These are phyloP conservation scores for Dasypolia templi DNA, from an alignment of 2,888 invertebrate species.

Conservation along the genomic window DNA sequence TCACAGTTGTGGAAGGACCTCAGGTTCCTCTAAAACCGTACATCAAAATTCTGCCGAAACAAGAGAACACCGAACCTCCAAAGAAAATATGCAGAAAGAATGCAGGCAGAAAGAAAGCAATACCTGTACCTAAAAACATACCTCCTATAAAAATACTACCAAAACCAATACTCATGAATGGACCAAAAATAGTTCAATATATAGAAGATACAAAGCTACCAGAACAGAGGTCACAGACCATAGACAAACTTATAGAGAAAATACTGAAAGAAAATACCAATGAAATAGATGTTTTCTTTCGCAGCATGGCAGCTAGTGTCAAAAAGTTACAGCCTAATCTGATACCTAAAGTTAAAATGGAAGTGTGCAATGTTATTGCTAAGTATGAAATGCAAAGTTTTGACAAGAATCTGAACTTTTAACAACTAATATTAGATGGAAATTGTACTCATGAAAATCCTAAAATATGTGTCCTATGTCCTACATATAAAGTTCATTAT, in stretches of 20 bases:
- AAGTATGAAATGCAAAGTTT: conserved; percentile 89
- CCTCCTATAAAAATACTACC: conserved; percentile 87
- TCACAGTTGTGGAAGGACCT: conserved; percentile 82
- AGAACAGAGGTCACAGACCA: conserved; percentile 80
- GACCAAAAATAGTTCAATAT: conserved; percentile 82
- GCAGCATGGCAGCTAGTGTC: conserved; percentile 88
- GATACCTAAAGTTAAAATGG: conserved; percentile 89
- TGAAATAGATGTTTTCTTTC: conserved; percentile 88
- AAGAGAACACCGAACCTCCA: conserved; percentile 72
- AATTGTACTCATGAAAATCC: conserved; percentile 3
- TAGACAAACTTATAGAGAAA: conserved; percentile 87
- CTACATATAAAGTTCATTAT: conserved; percentile 10
- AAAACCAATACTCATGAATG: conserved; percentile 83
- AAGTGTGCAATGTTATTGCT: conserved; percentile 88
- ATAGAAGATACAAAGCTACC: conserved; percentile 81
- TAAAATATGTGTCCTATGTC: conserved; percentile 23
- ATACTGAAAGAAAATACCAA: conserved; percentile 87
- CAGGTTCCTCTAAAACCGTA: conserved; percentile 73
- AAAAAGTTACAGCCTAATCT: conserved; percentile 87
- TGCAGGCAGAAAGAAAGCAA: conserved; percentile 81
- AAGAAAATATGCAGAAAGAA: conserved; percentile 80
- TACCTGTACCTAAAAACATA: conserved; percentile 78
- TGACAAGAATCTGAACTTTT: conserved; percentile 76
- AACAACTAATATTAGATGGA: background rate
- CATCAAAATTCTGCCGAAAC: conserved; percentile 76